Evolutionary conservation across 2,888 invertebrate genomes (phyloP).

Genomic region (Leucoma salicis): DNA sequence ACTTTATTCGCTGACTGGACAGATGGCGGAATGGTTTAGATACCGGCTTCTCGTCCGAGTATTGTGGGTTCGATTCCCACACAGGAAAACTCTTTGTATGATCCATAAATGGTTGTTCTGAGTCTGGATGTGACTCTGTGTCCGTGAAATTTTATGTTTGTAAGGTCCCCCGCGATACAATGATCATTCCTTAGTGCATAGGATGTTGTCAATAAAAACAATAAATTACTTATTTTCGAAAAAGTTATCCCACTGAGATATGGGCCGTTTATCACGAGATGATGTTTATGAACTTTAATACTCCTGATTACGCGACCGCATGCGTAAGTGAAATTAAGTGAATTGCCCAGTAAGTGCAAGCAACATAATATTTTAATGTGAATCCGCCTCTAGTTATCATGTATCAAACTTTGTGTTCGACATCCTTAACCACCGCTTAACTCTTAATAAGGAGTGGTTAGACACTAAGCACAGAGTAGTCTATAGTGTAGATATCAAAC

Average conservation of each 20-base stretch:
- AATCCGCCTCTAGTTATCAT: conserved; percentile 75
- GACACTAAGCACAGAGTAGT: conserved; percentile 52
- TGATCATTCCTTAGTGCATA: no score
- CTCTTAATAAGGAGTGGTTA: conserved; percentile 71
- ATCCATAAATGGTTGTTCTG: no score
- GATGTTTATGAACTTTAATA: conserved; percentile 60
- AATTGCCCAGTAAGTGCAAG: conserved; percentile 58
- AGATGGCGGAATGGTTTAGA: no score
- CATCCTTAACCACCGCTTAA: conserved; percentile 56
- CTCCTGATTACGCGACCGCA: conserved; percentile 57
- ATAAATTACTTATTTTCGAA: conserved; percentile 21
- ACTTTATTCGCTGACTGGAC: no score
- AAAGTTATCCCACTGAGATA: conserved; percentile 15
- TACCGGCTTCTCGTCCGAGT: no score
- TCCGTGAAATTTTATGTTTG: no score
- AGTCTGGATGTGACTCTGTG: no score
- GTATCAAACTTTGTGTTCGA: conserved; percentile 64
- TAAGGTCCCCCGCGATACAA: no score
- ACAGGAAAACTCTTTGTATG: no score
- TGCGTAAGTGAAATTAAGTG: conserved; percentile 72
- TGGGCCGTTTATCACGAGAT: conserved; percentile 40
- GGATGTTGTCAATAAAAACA: no score
- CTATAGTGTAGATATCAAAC: conserved; percentile 11
- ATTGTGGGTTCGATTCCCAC: no score
- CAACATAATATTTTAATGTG: conserved; percentile 64